Conservation (phyloP, 2,888 invertebrate species). For the Oconnorella tubifera region DNA sequence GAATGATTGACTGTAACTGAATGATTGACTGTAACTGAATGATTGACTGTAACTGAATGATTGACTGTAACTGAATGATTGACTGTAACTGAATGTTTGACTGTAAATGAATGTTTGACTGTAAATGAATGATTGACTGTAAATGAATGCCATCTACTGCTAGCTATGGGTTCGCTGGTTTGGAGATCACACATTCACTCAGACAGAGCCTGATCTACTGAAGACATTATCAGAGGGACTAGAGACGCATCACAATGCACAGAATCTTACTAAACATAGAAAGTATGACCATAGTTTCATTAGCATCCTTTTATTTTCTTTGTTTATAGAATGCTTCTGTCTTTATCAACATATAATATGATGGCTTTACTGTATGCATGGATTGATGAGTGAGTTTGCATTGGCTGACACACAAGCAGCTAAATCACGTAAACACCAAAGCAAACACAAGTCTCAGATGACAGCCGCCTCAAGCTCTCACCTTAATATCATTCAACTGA, state of each 20-base stretch:
- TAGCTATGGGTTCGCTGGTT: slow-evolving; percentile 66
- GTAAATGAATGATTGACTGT: neutral
- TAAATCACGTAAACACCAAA: too few species aligned
- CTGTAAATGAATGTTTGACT: neutral
- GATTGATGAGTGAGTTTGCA: too few species aligned
- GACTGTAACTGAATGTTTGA: neutral
- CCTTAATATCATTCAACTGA: too few species aligned
- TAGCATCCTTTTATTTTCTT: neutral
- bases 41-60: neutral
- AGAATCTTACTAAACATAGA: slow-evolving; percentile 57
- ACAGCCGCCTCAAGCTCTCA: too few species aligned
- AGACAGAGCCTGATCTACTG: slow-evolving; percentile 69
- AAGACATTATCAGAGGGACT: slow-evolving; percentile 82
- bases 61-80: neutral
- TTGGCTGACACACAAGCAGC: too few species aligned
- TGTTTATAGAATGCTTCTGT: too few species aligned
- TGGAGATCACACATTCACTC: slow-evolving; percentile 68
- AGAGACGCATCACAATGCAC: slow-evolving; percentile 81
- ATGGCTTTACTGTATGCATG: too few species aligned
- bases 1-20: neutral
- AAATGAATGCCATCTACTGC: slow-evolving; percentile 12
- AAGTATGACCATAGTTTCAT: slow-evolving; percentile 31
- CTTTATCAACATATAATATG: too few species aligned
- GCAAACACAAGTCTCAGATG: too few species aligned
- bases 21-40: neutral